Base-by-base conservation (phyloP, 2,113 vertebrate species). In the Nesospiza acunhae region DNA sequence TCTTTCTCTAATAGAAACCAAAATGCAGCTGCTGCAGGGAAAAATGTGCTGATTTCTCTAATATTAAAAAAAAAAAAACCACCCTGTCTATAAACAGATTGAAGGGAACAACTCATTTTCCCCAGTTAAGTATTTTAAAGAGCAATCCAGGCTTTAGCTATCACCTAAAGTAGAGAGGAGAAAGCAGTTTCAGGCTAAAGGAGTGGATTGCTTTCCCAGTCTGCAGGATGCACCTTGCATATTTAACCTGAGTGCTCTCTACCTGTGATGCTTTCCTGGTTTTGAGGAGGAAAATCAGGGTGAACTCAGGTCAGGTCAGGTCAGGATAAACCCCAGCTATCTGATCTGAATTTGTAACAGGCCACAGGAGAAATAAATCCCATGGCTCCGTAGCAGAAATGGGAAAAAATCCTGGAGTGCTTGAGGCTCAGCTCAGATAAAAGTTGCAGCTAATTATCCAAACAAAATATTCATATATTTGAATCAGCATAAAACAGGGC, bases 391-490 rank as follows among this genome's bases (percentile, higher is more conserved):
- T 2, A 67, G 52, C 2, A 83, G 68, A 15, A 85, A 70, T 0
- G 6, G 64, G 49, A 68, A 74, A 74, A 83, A 94, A 13, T 35
- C 41, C n/a, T 20, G 41, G 44, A 88, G 52, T 11, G 47, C 86
- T 84, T 2, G 30, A 84, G 83, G 90, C 83, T 72, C 59, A 22
- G 60, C 37, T 77, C 68, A 88, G 85, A 93, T 88, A 72, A 93
- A 96, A 91, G 76, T 52, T 60, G 64, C 37, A 42, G 80, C 56
- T 96, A 90, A 95, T 94, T 94, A 94, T 59, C 23, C 42, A 69
- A 87, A 76, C 30, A 68, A 70, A 95, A 87, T 70, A 60, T 26
- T 55, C 33, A 6, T 49, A n/a, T n/a, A 33, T 80, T 76, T 88
- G 87, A 88, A 77, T 92, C 82, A 94, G 93, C 82, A 90, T n/a